phyloP scores from a whole-genome alignment of 2,113 vertebrate species.

The Pterocles orientalis region DNA sequence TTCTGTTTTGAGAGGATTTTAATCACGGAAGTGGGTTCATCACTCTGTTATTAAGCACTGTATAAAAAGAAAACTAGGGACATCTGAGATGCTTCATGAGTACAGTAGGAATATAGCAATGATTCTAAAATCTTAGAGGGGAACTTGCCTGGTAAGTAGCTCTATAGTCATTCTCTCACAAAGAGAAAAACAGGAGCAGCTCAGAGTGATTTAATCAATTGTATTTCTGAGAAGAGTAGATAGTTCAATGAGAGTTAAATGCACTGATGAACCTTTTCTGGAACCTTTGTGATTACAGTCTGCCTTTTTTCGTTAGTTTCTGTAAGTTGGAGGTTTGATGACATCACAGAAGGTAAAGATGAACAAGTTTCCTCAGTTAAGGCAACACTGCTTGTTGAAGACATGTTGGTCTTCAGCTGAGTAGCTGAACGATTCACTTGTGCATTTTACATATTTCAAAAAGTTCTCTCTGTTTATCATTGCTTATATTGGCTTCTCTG shows the following conservation, averaged over 20 bases:
- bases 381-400: neutral
- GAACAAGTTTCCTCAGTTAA: neutral
- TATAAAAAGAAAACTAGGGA: neutral
- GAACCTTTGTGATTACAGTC: neutral
- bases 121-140: neutral
- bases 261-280: neutral
- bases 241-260: neutral
- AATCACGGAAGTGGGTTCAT: neutral
- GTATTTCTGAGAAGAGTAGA: neutral
- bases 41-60: neutral
- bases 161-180: neutral
- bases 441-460: neutral
- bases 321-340: neutral
- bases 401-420: neutral
- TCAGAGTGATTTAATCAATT: neutral
- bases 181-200: neutral
- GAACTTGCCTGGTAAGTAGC: neutral
- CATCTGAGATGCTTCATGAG: neutral
- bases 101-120: neutral
- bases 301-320: neutral
- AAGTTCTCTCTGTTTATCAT: neutral
- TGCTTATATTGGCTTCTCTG: neutral
- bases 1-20: neutral
- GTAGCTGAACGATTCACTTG: neutral
- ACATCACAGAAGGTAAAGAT: neutral